phyloP scores from a whole-genome alignment of 2,113 vertebrate species.

The Prolemur simus region DNA sequence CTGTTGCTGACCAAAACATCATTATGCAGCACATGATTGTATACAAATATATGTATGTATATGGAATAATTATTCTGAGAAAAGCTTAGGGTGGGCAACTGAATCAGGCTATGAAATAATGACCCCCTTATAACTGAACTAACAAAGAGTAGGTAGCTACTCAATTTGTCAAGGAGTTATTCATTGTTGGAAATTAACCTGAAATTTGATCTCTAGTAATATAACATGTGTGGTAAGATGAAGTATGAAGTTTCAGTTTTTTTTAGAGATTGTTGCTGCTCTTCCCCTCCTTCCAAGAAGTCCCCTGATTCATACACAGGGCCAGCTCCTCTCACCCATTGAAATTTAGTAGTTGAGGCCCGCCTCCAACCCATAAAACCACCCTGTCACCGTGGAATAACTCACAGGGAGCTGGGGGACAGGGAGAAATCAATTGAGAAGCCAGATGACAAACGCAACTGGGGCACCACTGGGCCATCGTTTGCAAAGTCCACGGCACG shows the following conservation, averaged over 20 bases:
- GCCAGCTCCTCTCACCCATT: neutral
- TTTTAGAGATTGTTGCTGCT: neutral
- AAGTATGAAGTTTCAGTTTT: neutral
- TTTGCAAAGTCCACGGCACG: neutral
- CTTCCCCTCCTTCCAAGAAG: neutral
- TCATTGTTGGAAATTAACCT: neutral
- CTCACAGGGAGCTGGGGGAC: neutral
- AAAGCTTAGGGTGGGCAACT: neutral
- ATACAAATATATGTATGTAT: neutral
- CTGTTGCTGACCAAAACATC: neutral
- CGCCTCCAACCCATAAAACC: conserved; percentile 26
- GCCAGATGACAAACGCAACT: neutral
- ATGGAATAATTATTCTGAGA: neutral
- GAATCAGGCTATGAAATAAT: neutral
- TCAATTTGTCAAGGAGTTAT: conserved; percentile 13
- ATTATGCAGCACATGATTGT: neutral
- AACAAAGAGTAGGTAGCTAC: neutral
- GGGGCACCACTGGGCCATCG: neutral
- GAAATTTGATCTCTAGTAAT: conserved; percentile 22
- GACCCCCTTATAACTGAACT: neutral
- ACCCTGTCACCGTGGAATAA: conserved; percentile 36
- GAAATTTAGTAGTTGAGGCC: conserved; percentile 32
- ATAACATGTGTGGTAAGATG: neutral
- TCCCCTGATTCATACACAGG: neutral
- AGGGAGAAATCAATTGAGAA: neutral